These are phyloP conservation scores for Benitochromis conjunctus DNA, from an alignment of 2,113 vertebrate species.

Conservation along the genomic window DNA sequence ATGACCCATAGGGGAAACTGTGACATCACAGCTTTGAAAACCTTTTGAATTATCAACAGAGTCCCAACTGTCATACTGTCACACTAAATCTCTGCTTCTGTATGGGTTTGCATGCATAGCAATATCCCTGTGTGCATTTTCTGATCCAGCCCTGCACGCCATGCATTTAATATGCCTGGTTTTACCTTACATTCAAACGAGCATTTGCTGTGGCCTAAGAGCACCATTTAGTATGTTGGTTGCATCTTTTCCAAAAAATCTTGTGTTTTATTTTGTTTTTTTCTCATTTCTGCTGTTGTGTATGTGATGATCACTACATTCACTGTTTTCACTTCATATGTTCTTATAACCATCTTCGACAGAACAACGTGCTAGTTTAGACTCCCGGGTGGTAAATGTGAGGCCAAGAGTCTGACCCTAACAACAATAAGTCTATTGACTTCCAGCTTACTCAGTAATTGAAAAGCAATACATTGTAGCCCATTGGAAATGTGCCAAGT, in stretches of 20 bases:
- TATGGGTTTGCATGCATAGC: not conserved
- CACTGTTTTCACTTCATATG: not conserved
- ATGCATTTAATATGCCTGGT: not conserved
- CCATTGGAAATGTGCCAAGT: not conserved
- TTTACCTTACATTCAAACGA: not conserved
- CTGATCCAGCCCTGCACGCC: not conserved
- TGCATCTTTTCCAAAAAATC: not conserved
- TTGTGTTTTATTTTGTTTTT: not conserved
- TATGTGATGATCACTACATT: not conserved
- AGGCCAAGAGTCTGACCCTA: not conserved
- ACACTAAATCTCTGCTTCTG: not conserved
- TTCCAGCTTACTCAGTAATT: not conserved
- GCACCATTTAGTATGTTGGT: not conserved
- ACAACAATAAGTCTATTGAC: not conserved
- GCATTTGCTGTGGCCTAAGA: not conserved
- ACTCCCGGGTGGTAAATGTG: not conserved
- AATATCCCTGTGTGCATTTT: not conserved
- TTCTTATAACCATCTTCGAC: not conserved
- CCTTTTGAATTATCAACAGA: conserved; percentile 50
- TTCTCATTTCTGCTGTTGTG: not conserved
- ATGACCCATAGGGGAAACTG: conserved; percentile 13
- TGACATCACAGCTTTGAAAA: conserved; percentile 50
- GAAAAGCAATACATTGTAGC: not conserved
- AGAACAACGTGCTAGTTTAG: not conserved
- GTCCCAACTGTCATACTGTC: not conserved